Evolutionary conservation across 2,113 vertebrate species (phyloP).

Genomic region (Paracanthobrama guichenoti): DNA sequence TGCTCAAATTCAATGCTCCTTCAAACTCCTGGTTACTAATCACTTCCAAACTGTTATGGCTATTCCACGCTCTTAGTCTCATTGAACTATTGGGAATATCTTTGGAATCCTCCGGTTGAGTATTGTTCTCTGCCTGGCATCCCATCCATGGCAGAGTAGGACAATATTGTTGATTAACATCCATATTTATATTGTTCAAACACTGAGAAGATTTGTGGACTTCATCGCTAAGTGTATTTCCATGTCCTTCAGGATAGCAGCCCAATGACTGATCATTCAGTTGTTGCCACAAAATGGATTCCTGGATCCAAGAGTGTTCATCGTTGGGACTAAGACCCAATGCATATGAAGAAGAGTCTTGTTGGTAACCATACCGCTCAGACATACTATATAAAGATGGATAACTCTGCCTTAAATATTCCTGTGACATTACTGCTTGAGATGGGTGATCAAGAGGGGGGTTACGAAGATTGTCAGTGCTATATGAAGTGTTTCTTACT

Average conservation of each 20-base stretch:
- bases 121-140: conserved; percentile 53
- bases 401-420: conserved; percentile 56
- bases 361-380: conserved; percentile 52
- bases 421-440: conserved; percentile 52
- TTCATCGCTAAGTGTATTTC: conserved; percentile 49
- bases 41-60: conserved; percentile 63
- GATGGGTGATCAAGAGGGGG: conserved; percentile 46
- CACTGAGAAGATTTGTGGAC: conserved; percentile 47
- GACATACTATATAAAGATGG: conserved; percentile 58
- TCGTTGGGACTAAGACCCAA: conserved; percentile 62
- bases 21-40: conserved; percentile 54
- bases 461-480: conserved; percentile 65
- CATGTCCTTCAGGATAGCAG: conserved; percentile 53
- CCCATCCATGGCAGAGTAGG: conserved; percentile 52
- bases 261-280: conserved; percentile 67
- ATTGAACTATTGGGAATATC: conserved; percentile 46
- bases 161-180: conserved; percentile 53
- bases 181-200: conserved; percentile 52
- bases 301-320: conserved; percentile 72
- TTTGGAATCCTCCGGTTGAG: conserved; percentile 45
- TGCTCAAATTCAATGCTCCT: conserved; percentile 73
- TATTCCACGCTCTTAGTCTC: conserved; percentile 66
- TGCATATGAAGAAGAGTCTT: conserved; percentile 55
- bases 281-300: conserved; percentile 73
- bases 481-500: conserved; percentile 57